Conservation (phyloP, 2,797 vertebrate genomes). For the Sebastes alutus region DNA sequence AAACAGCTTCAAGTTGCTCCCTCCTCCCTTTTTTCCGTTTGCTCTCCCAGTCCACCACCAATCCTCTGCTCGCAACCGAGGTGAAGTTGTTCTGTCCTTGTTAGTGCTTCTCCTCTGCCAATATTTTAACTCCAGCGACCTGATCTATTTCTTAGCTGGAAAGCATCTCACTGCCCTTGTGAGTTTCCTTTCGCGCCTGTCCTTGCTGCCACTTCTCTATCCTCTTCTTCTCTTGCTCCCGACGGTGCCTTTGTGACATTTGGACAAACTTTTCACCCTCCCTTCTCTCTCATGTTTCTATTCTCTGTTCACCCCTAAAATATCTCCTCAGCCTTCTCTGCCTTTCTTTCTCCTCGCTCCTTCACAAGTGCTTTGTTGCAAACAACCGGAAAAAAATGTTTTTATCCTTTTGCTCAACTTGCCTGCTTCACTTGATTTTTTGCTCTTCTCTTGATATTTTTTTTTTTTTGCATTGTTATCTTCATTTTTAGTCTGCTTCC, state of each 20-base stretch:
- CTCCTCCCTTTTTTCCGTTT: neutral
- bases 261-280: constrained; percentile 35
- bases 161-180: constrained; percentile 22
- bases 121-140: constrained; percentile 2
- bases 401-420: neutral
- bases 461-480: neutral
- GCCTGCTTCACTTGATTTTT: neutral
- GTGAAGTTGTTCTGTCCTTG: constrained; percentile 26
- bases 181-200: neutral
- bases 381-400: neutral
- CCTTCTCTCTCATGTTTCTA: neutral
- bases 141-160: constrained; percentile 30
- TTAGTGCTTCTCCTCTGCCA: constrained; percentile 5
- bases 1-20: constrained; percentile 1
- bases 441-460: neutral
- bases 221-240: constrained; percentile 4
- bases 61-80: constrained; percentile 19
- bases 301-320: constrained; percentile 20
- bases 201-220: constrained; percentile 12
- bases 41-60: constrained; percentile 7
- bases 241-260: constrained; percentile 36
- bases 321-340: constrained; percentile 27
- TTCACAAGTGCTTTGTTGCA: constrained; percentile 1
- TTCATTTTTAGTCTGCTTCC: constrained; percentile 3
- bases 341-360: neutral